phyloP scores from a whole-genome alignment of 2,888 invertebrate species.

The Trissoscelio sp. region DNA sequence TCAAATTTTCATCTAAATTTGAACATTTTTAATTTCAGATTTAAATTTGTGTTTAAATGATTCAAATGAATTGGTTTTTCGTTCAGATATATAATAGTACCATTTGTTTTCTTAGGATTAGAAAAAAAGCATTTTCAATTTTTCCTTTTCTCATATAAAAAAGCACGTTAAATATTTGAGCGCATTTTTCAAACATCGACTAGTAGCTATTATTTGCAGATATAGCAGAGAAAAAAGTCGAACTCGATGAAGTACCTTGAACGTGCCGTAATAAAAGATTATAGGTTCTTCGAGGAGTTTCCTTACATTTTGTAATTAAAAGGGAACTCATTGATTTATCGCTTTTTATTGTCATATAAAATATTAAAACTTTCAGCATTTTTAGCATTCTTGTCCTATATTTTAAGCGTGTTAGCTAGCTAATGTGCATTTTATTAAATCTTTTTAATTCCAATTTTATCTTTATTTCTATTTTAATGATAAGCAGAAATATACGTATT shows the following conservation, averaged over 20 bases:
- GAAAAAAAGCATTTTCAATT: constrained; percentile 3
- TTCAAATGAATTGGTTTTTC: too few relatives aligned
- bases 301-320: constrained; percentile 43
- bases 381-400: not conserved
- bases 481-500: too few relatives aligned
- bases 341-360: constrained; percentile 23
- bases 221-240: constrained; percentile 34
- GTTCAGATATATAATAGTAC: too few relatives aligned
- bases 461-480: too few relatives aligned
- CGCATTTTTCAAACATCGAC: constrained; percentile 33
- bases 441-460: too few relatives aligned
- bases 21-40: too few relatives aligned
- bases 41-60: too few relatives aligned
- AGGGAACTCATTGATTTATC: constrained; percentile 24
- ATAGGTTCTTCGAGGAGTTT: constrained; percentile 43
- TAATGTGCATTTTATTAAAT: too few relatives aligned
- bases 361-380: constrained; percentile 9
- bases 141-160: constrained; percentile 16
- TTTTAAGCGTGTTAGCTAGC: too few relatives aligned
- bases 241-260: constrained; percentile 41
- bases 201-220: constrained; percentile 44
- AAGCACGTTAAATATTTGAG: constrained; percentile 15
- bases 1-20: too few relatives aligned
- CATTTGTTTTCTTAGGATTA: not conserved
- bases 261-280: constrained; percentile 45